Base-by-base conservation (phyloP, 1,140 invertebrate species). In the Proctacanthus coquilletti region DNA sequence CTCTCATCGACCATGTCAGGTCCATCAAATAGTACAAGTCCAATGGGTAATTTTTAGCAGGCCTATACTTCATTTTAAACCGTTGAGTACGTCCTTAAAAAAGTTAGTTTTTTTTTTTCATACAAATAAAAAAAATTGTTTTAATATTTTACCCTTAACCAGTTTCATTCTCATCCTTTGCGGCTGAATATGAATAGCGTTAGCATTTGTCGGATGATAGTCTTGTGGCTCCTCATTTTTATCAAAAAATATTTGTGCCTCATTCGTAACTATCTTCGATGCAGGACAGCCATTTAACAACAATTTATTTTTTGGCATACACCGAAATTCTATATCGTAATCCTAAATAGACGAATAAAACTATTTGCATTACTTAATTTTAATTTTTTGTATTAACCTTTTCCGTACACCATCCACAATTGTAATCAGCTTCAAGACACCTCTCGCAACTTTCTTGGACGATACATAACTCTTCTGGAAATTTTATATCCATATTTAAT, bases 21-120 rank as follows among this genome's bases (percentile, higher is more conserved):
- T 94, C 88, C 81, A 92, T 88, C 21, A 94, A 60, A 50, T 87
- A 89, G 57, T 94, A 94, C 6, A 94, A 63, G 59, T 94, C 88
- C n/a, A 94, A 67, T 1, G 88, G 88, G 62, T 89, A 92, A 56
- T 91, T 82, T 51, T 66, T 75, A 25, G 74, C 74, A 11, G 71
- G 66, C 33, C 71, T 56, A 45, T 69, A 75, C 13, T 62, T 60
- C 42, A 75, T 62, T 39, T 63, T 57, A 14, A 75, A 48, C 32
- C 55, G 62, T 48, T 63, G 61, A 11, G 62, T 64, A 44, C 69
- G 61, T 21, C 65, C 69, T 71, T 50, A 39, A 64, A 31, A 58
- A 36, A 14, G 23, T 3, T 36, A n/a, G 4, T 18, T 4, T 19
- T 19, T 17, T 10, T 35, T 5, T 25, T n/a, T 4, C 5, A 6